Conservation (phyloP, 2,888 invertebrate genomes). For the Euspilapteryx auroguttella region DNA sequence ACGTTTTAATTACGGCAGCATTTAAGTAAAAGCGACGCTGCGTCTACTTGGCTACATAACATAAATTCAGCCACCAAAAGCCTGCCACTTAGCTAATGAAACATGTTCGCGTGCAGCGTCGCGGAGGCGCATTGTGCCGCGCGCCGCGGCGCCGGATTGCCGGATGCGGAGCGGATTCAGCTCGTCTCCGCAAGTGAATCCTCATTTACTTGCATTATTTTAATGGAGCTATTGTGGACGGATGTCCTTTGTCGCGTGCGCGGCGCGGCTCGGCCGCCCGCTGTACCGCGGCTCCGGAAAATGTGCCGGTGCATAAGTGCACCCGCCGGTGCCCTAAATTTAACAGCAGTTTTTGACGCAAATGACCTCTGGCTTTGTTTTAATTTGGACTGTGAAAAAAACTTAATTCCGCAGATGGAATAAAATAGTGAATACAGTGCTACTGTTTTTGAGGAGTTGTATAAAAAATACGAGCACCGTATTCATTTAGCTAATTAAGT, state of each 20-base stretch:
- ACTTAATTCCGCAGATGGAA: slow-evolving; percentile 16
- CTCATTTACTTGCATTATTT: slow-evolving; percentile 63
- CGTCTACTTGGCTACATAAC: slow-evolving; percentile 54
- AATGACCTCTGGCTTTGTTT: slow-evolving; percentile 29
- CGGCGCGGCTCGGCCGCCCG: slow-evolving; percentile 15
- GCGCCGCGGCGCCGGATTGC: slow-evolving; percentile 17
- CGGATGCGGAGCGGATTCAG: slow-evolving; percentile 35
- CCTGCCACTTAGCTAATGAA: slow-evolving; percentile 63
- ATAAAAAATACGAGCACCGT: slow-evolving; percentile 26
- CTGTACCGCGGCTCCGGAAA: slow-evolving; percentile 38
- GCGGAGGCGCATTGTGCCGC: slow-evolving; percentile 20
- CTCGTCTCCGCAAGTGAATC: slow-evolving; percentile 51
- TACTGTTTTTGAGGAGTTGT: slow-evolving; percentile 22
- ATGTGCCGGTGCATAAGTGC: slow-evolving; percentile 50
- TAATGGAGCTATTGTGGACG: slow-evolving; percentile 59
- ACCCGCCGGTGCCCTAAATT: slow-evolving; percentile 37
- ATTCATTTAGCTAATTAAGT: slow-evolving; percentile 53
- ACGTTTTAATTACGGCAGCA: slow-evolving; percentile 58
- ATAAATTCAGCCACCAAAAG: slow-evolving; percentile 60
- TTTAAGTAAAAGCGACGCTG: slow-evolving; percentile 56
- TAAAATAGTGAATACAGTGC: slow-evolving; percentile 9
- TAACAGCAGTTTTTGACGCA: slow-evolving; percentile 26
- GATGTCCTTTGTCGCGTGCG: slow-evolving; percentile 52
- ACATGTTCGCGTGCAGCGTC: slow-evolving; percentile 59
- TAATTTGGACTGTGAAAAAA: slow-evolving; percentile 29